Evolutionary conservation across 1,140 invertebrate species (phyloP), one percentile per base, ranked within the genome.

Genomic region (Bombyx mandarina): DNA sequence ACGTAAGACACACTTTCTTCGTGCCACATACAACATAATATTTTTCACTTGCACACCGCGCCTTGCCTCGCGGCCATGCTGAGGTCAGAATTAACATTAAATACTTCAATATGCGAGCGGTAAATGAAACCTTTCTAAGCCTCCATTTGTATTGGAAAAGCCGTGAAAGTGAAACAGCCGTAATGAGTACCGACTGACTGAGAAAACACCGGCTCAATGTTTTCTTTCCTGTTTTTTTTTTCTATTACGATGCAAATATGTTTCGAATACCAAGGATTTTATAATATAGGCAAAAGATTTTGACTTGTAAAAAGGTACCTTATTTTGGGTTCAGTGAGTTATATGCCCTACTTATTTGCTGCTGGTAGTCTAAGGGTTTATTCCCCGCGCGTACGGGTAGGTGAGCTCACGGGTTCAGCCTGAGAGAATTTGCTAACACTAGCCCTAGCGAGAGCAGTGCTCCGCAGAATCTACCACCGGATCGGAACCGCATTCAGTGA

Each of bases 141-240:
- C 12, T n/a, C 22, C 12, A 22, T 22, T 10, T 62, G 57, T 52
- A 64, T 65, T 55, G 67, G 73, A 74, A 77, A 77, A 69, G 50
- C 12, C 56, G 67, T 68, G 78, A 81, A 81, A 81, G 78, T 73
- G 71, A 75, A 66, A 70, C 69, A 62, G 59, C 71, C 70, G 63
- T 66, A 60, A 65, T 67, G 72, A 69, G 75, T 72, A 74, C 67
- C 67, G 63, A 66, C 26, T 35, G 52, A 57, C 57, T 35, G 66
- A 62, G 59, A 52, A 62, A 61, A 62, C 62, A 58, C 58, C 60
- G 35, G 54, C 57, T 57, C 57, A 67, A 61, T 74, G 47, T 53
- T 77, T 74, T 71, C 73, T 74, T 75, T 79, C 74, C 72, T 66
- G 73, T 70, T 3, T 51, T n/a, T 60, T 45, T 66, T 58, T 57